Percentiles rank a stretch among this genome's conserved stretches.
phyloP scores from a whole-genome alignment of 1,140 invertebrate genomes.

The Listronotus oregonensis region DNA sequence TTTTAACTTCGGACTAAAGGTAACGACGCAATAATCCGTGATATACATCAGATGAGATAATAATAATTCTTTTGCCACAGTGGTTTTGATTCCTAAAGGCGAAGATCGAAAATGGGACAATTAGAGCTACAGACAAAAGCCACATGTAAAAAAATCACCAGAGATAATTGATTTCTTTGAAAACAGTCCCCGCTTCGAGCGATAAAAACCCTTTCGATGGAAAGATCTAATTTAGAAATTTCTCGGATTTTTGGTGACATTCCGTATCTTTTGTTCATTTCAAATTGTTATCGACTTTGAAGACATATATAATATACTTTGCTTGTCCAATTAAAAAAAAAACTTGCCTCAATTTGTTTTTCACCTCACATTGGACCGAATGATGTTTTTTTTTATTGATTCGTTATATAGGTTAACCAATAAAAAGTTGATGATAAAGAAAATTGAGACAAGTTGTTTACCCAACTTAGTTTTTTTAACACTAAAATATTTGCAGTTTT shows the following conservation, averaged over 20 bases:
- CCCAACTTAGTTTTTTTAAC: too few relatives aligned
- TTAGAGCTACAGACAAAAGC: slow-evolving; percentile 12
- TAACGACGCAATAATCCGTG: too few relatives aligned
- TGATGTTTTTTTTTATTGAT: too few relatives aligned
- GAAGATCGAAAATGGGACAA: slow-evolving; percentile 1
- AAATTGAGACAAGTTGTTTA: too few relatives aligned
- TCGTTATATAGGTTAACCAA: too few relatives aligned
- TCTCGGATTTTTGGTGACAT: slow-evolving; percentile 19
- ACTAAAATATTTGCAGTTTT: too few relatives aligned
- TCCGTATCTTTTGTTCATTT: slow-evolving; percentile 14
- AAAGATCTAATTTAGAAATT: slow-evolving; percentile 27
- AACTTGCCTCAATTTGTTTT: slow-evolving; percentile 11
- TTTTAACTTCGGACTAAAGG: too few relatives aligned
- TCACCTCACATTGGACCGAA: background rate
- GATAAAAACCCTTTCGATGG: slow-evolving; percentile 24
- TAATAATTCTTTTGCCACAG: background rate
- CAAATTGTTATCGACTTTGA: background rate
- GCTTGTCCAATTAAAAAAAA: slow-evolving; percentile 24
- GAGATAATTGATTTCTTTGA: slow-evolving; percentile 18
- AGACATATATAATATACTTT: slow-evolving; percentile 29
- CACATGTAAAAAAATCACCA: slow-evolving; percentile 5
- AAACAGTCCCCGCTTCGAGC: slow-evolving; percentile 3
- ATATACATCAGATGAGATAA: too few relatives aligned
- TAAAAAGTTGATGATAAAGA: too few relatives aligned
- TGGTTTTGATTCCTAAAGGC: background rate